Percentiles rank a stretch among this genome's conserved stretches.
Conservation (phyloP, 1,140 invertebrate species). For the Bombus confusus region DNA sequence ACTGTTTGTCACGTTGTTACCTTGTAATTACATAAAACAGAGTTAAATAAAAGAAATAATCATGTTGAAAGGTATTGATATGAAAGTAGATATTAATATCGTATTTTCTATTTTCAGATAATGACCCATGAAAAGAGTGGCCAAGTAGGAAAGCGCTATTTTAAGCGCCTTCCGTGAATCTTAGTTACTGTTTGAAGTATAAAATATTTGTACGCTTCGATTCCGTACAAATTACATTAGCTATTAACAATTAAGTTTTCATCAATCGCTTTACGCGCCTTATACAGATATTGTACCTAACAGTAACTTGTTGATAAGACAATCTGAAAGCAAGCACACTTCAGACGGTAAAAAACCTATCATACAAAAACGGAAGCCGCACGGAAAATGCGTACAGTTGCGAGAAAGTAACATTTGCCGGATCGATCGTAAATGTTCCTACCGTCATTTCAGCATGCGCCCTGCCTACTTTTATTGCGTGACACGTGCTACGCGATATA, state of each 20-base stretch:
- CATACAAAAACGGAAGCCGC: not conserved
- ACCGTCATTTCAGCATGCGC: slow-evolving; percentile 24
- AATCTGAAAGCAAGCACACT: not conserved
- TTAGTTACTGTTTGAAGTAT: slow-evolving; percentile 22
- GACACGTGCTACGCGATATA: slow-evolving; percentile 16
- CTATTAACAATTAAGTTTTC: slow-evolving; percentile 27
- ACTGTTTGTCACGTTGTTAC: too few relatives aligned
- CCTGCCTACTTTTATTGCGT: slow-evolving; percentile 27
- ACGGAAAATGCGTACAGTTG: not conserved
- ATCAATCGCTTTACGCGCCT: not conserved
- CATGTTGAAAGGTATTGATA: not conserved
- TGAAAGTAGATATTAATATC: not conserved
- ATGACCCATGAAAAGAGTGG: slow-evolving; percentile 74
- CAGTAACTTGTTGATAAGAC: not conserved
- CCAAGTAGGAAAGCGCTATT: slow-evolving; percentile 73
- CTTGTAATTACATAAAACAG: not conserved
- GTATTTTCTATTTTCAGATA: slow-evolving; percentile 70
- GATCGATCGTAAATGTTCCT: slow-evolving; percentile 34
- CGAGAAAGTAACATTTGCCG: not conserved
- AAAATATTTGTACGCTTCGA: slow-evolving; percentile 33
- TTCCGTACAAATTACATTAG: slow-evolving; percentile 18
- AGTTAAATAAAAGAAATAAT: not conserved
- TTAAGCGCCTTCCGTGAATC: slow-evolving; percentile 62
- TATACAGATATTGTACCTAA: not conserved
- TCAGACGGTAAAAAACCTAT: not conserved